phyloP scores from a whole-genome alignment of 1,140 invertebrate genomes.

The Cepaea nemoralis region DNA sequence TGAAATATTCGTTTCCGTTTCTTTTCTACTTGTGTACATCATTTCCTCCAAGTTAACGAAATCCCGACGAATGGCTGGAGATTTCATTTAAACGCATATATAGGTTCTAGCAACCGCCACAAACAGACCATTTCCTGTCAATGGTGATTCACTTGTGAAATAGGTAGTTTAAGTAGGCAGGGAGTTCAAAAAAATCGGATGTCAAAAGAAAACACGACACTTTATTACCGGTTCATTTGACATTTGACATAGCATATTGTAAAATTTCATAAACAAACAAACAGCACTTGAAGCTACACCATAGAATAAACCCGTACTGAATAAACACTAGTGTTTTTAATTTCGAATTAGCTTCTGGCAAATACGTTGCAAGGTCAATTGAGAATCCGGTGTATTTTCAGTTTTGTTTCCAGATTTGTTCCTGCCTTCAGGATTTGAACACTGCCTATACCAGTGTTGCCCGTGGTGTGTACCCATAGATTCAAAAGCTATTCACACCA shows the following conservation, averaged over 20 bases:
- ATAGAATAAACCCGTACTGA: not conserved
- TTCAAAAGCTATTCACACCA: not conserved
- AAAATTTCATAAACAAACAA: not conserved
- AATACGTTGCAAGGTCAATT: not conserved
- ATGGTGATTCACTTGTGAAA: not conserved
- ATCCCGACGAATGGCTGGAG: not conserved
- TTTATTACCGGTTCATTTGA: not conserved
- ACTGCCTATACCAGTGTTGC: not conserved
- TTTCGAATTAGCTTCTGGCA: not conserved
- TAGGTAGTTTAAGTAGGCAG: not conserved
- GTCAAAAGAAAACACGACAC: slow-evolving; percentile 6
- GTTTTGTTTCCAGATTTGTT: not conserved
- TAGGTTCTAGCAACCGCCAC: not conserved
- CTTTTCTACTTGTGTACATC: not conserved
- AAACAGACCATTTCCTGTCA: not conserved
- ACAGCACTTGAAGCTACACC: not conserved
- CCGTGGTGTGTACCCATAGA: not conserved
- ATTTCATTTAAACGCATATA: not conserved
- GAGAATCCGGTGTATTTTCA: not conserved
- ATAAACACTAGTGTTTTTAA: not conserved
- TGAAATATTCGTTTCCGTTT: not conserved
- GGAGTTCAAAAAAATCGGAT: not conserved
- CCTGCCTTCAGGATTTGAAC: not conserved
- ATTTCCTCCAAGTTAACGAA: not conserved
- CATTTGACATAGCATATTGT: not conserved